Base-by-base conservation (phyloP, 1,140 invertebrate species). In the Pristionchus pacificus region DNA sequence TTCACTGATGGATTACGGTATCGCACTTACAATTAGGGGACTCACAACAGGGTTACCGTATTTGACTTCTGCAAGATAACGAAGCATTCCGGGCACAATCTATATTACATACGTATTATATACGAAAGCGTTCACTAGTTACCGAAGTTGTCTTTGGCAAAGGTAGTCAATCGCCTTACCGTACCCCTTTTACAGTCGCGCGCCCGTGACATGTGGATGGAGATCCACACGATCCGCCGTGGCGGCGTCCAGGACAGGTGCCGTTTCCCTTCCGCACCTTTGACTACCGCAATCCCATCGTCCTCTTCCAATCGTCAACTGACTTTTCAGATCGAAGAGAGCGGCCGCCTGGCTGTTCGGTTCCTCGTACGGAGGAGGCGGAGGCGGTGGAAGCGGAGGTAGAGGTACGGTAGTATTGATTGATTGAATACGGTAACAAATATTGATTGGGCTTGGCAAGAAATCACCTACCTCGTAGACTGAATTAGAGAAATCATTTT, bases 141-240 rank as follows among this genome's bases (percentile, higher is more conserved):
- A 29, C 72, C 83, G n/a, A 83, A 78, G 6, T 70, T 80, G 66
- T 80, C 80, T 27, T 81, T 80, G 79, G 70, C 82, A 30, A 33
- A 10, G 81, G 82, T 77, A 80, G 79, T 66, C 82, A 80, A 63
- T 80, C 83, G 3, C 79, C 68, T 77, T 79, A 19, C 80, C 81
- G 60, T 80, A 79, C 31, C 78, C 80, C 55, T 83, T 66, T 80
- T 80, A 71, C 82, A 81, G 74, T 68, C 80, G 60, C 80, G 81
- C 28, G 66, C 74, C 58, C 78, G 80, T 63, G 78, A 80, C 59
- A 80, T 80, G 78, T 80, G 78, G 78, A 70, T 80, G 15, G 78
- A 80, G 65, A 80, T 80, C 27, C 73, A 80, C 71, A 70, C 80
- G 33, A 78, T 80, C 72, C 82, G 82, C 57, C 31, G 62, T 24